phyloP scores from a whole-genome alignment of 1,140 invertebrate species.

The Calephelis nemesis region DNA sequence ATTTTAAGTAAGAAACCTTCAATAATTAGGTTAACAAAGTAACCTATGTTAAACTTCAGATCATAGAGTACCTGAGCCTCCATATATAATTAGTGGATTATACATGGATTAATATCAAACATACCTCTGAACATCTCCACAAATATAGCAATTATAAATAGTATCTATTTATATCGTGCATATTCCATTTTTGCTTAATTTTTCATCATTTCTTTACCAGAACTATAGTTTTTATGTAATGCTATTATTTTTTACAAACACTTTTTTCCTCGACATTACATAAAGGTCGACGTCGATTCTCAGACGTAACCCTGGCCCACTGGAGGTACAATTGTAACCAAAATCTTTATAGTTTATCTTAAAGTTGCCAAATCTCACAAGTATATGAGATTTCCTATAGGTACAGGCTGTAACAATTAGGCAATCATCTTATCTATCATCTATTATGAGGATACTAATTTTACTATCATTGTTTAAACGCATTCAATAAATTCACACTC shows the following conservation, averaged over 20 bases:
- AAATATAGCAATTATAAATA: no score
- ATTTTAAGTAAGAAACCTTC: no score
- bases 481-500: slow-evolving; percentile 16
- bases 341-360: slow-evolving; percentile 14
- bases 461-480: slow-evolving; percentile 10
- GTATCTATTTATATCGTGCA: no score
- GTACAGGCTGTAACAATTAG: slow-evolving; percentile 2
- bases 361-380: slow-evolving; percentile 9
- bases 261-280: slow-evolving; percentile 1
- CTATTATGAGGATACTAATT: slow-evolving; percentile 12
- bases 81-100: no score
- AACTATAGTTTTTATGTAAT: no score
- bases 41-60: no score
- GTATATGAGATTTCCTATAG: slow-evolving; percentile 13
- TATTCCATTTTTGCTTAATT: no score
- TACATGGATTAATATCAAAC: no score
- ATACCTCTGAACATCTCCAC: no score
- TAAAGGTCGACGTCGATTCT: not conserved
- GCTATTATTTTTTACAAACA: not conserved
- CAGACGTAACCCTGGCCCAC: slow-evolving; percentile 14
- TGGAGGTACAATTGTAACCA: slow-evolving; percentile 4
- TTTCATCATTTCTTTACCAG: no score
- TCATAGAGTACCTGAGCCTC: no score
- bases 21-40: no score
- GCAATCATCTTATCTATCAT: slow-evolving; percentile 17